Evolutionary conservation across 2,797 vertebrate genomes (phyloP).

Genomic region (Pithecia hirsuta): DNA sequence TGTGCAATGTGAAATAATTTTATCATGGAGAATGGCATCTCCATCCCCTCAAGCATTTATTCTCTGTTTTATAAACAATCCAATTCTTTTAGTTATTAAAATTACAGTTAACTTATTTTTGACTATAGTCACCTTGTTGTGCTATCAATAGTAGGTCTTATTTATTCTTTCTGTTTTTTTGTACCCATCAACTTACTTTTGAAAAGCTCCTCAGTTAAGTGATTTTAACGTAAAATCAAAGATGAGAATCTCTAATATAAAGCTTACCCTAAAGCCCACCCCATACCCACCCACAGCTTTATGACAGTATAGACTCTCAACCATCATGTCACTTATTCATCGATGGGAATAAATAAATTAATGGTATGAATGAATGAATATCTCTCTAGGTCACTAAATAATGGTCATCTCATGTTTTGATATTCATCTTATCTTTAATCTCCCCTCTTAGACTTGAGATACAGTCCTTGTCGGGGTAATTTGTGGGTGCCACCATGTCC

Average conservation of each 20-base stretch:
- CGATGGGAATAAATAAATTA: not conserved
- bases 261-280: not conserved
- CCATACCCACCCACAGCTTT: not conserved
- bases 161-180: not conserved
- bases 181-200: not conserved
- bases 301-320: not conserved
- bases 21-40: too few relatives aligned
- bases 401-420: not conserved
- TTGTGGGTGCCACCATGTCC: not conserved
- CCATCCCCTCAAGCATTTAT: too few relatives aligned
- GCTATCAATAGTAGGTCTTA: too few relatives aligned
- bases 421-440: not conserved
- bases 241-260: not conserved
- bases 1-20: too few relatives aligned
- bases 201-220: not conserved
- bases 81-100: too few relatives aligned
- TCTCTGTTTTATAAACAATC: too few relatives aligned
- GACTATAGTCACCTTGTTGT: too few relatives aligned
- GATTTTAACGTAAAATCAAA: not conserved
- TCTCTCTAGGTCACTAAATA: not conserved
- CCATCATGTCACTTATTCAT: not conserved
- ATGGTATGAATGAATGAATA: not conserved
- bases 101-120: too few relatives aligned
- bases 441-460: not conserved
- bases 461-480: not conserved